Evolutionary conservation across 1,140 invertebrate genomes (phyloP).

Genomic region (Zelostemma sp.): DNA sequence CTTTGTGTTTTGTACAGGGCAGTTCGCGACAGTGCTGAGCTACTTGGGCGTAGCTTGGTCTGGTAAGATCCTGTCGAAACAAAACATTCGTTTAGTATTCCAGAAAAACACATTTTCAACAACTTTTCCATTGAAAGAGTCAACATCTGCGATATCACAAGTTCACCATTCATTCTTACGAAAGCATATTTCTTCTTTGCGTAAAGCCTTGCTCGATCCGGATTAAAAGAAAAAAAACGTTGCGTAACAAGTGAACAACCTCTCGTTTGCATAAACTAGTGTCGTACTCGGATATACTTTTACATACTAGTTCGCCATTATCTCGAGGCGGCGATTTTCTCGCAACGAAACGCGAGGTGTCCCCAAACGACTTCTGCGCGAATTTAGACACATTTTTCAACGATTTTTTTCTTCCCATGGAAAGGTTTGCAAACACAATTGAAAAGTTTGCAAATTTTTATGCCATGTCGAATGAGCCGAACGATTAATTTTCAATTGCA

Average conservation of each 20-base stretch:
- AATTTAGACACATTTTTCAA: too few relatives aligned
- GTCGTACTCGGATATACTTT: constrained; percentile 23
- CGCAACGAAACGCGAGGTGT: constrained; percentile 3
- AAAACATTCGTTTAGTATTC: constrained; percentile 12
- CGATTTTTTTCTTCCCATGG: too few relatives aligned
- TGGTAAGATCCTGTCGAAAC: constrained; percentile 69
- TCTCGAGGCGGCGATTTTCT: neutral
- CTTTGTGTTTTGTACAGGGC: constrained; percentile 71
- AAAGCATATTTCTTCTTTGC: too few relatives aligned
- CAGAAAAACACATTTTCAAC: too few relatives aligned
- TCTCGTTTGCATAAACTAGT: constrained; percentile 27
- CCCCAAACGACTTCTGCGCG: too few relatives aligned
- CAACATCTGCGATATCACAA: constrained; percentile 2
- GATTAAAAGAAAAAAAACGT: neutral
- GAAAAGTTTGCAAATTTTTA: constrained; percentile 6
- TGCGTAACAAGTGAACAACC: neutral
- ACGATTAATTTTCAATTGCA: constrained; percentile 32
- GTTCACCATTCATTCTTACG: too few relatives aligned
- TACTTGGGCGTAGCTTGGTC: constrained; percentile 87
- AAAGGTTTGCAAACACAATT: constrained; percentile 10
- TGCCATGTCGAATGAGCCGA: constrained; percentile 11
- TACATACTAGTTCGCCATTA: constrained; percentile 27
- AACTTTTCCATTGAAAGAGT: too few relatives aligned
- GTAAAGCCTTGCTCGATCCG: too few relatives aligned
- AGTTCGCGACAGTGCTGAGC: constrained; percentile 80